phyloP scores from a whole-genome alignment of 1,140 invertebrate genomes.

The Cherax destructor region DNA sequence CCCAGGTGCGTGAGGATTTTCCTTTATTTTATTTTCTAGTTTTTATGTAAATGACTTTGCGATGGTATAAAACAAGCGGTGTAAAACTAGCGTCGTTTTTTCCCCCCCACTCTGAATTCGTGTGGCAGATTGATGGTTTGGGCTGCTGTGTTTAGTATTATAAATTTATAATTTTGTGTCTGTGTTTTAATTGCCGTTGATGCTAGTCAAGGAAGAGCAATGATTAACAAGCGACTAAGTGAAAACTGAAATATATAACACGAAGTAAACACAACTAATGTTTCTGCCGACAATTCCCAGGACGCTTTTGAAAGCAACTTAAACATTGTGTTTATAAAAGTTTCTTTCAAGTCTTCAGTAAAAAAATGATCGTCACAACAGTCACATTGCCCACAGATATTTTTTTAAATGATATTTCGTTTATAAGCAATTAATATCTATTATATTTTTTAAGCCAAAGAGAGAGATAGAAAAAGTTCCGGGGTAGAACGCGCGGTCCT shows the following conservation, averaged over 20 bases:
- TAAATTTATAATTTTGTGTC: no score
- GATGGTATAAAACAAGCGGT: slow-evolving; percentile 15
- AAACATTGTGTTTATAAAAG: background rate
- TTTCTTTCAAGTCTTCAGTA: background rate
- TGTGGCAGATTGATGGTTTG: background rate
- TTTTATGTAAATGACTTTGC: slow-evolving; percentile 12
- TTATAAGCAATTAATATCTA: background rate
- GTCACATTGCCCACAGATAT: background rate
- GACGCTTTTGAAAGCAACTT: background rate
- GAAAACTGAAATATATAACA: background rate
- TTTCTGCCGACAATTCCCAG: background rate
- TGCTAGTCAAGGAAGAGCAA: background rate
- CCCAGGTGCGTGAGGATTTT: slow-evolving; percentile 46
- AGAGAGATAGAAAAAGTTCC: background rate
- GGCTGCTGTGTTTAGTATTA: background rate
- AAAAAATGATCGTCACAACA: background rate
- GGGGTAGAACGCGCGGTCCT: background rate
- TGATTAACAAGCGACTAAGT: background rate
- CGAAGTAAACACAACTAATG: background rate
- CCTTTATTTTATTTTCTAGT: background rate
- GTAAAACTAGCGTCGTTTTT: background rate
- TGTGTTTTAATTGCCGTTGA: background rate
- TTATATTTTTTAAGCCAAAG: background rate
- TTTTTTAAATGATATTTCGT: background rate
- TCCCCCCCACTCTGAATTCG: background rate